Evolutionary conservation across 2,113 vertebrate species (phyloP), one percentile per base, ranked within the genome.

Genomic region (Pteropus alecto): DNA sequence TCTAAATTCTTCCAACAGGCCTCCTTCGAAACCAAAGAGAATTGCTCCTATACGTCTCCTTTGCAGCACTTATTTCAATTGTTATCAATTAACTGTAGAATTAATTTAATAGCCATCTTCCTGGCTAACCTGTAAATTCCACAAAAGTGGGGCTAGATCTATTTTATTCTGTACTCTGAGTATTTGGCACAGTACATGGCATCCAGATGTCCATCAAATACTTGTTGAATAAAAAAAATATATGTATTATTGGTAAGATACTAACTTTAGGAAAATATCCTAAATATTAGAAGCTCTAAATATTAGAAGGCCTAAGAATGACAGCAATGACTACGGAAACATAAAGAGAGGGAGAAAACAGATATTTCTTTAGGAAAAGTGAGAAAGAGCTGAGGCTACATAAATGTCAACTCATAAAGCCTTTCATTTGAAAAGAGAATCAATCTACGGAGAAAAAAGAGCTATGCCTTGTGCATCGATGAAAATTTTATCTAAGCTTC

Each of bases 391-490:
- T 28, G 14, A 83, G 33, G 22, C 43, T 63, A 83, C 28, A 58
- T 7, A 54, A 9, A n/a, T 24, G 2, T 33, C 5, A 30, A 68
- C 15, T 54, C 33, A 65, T 2, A 28, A 1, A 93, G 2, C 0
- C 12, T 91, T 78, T 61, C 26, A 41, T 61, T 79, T 70, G 35
- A 82, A 95, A 94, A 86, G 1, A 43, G 10, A 63, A 0, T 43
- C 2, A 63, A 0, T 43, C 2, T 11, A 7, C 11, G 0, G 1
- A 9, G 18, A 7, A 2, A 18, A 35, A 18, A 79, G 5, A 43
- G 5, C 28, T 21, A 16, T 35, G 10, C 30, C 8, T 84, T 33
- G 12, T 3, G 6, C 5, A 43, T 3, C 43, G 35, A 6, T 19
- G 61, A 86, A 60, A 26, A 21, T 81, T 84, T 77, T 83, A n/a